Evolutionary conservation across 2,888 invertebrate species (phyloP).

Genomic region (Drosophila suboccidentalis): DNA sequence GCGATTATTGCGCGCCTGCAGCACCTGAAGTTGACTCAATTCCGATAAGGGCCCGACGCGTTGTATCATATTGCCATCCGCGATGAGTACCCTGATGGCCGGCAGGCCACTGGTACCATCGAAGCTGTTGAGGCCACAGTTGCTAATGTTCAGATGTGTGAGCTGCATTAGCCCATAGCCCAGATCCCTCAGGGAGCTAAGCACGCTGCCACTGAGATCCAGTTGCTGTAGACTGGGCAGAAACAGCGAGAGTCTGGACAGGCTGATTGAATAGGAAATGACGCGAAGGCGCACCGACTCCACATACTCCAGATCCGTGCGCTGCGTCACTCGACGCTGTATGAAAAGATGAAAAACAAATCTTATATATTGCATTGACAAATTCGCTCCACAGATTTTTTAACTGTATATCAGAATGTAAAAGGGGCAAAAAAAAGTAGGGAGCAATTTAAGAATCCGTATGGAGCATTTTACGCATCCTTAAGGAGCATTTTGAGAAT

Average conservation of each 20-base stretch:
- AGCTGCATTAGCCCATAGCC: constrained; percentile 88
- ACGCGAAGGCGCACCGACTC: constrained; percentile 88
- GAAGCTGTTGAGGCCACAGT: constrained; percentile 89
- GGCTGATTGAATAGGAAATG: constrained; percentile 88
- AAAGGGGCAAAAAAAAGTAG: too few species aligned
- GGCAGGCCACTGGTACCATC: constrained; percentile 90
- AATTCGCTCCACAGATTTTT: too few species aligned
- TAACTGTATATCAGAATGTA: neutral
- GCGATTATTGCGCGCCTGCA: constrained; percentile 85
- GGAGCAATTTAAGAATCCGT: too few species aligned
- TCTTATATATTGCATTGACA: neutral
- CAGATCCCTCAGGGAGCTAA: constrained; percentile 89
- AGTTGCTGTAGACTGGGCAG: constrained; percentile 88
- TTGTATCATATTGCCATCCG: constrained; percentile 88
- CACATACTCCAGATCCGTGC: constrained; percentile 86
- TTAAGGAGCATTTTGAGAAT: too few species aligned
- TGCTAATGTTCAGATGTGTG: constrained; percentile 87
- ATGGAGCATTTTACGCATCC: too few species aligned
- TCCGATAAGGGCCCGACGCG: constrained; percentile 88
- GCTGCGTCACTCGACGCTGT: constrained; percentile 85
- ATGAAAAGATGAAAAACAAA: neutral
- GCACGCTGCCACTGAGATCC: constrained; percentile 89
- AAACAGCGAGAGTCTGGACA: constrained; percentile 88
- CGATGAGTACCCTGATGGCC: constrained; percentile 88
- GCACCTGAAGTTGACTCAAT: constrained; percentile 85